phyloP scores from a whole-genome alignment of 1,140 invertebrate genomes.

The Cydia strobilella region DNA sequence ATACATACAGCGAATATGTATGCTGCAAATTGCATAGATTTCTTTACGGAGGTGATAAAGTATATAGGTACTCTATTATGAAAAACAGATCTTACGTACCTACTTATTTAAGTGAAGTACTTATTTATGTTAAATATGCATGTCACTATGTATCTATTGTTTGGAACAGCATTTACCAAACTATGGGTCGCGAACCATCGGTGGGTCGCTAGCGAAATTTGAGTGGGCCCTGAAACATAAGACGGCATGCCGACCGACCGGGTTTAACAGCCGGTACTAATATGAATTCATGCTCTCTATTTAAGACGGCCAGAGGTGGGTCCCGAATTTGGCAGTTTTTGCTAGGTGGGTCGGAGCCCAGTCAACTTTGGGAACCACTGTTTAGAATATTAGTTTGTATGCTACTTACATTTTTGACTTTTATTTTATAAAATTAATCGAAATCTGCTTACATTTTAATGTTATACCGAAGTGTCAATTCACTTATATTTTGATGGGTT shows the following conservation, averaged over 20 bases:
- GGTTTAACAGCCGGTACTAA: too few relatives aligned
- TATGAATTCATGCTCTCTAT: too few relatives aligned
- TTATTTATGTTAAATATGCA: background rate
- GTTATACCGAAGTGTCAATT: constrained; percentile 4
- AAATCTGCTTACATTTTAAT: background rate
- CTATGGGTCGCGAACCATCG: too few relatives aligned
- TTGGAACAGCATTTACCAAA: too few relatives aligned
- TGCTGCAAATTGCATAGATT: background rate
- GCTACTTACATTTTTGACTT: background rate
- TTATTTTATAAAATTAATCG: background rate
- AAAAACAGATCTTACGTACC: background rate
- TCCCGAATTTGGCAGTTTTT: too few relatives aligned
- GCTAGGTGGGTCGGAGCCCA: too few relatives aligned
- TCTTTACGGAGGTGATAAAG: background rate
- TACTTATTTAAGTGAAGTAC: background rate
- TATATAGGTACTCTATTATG: background rate
- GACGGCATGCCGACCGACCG: too few relatives aligned
- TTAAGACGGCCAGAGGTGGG: too few relatives aligned
- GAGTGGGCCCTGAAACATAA: too few relatives aligned
- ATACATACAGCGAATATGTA: background rate
- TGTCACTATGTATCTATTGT: background rate
- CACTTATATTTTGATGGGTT: background rate
- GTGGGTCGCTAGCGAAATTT: too few relatives aligned
- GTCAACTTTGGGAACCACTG: too few relatives aligned
- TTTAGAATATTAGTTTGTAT: constrained; percentile 3